Evolutionary conservation across 30 jellyfish, hydroid and myxozoan genomes (phyloP).

Genomic region (Cassiopea andromeda): DNA sequence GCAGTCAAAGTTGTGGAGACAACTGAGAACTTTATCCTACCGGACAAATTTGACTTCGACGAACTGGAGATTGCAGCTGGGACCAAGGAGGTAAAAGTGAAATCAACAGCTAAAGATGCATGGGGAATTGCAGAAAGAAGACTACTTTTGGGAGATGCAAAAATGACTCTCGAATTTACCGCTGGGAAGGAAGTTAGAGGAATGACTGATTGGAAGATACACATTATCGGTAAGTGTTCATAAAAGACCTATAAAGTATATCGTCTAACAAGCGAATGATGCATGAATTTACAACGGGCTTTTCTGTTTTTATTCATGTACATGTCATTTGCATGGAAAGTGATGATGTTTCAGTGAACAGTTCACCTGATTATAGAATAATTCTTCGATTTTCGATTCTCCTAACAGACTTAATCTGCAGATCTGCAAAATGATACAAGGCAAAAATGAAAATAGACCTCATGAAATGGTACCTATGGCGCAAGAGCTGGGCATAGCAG

Average conservation of each 20-base stretch:
- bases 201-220: conserved; percentile 36
- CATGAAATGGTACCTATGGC: too few species aligned
- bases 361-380: too few species aligned
- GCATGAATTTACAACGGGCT: too few species aligned
- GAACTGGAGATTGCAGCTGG: conserved; percentile 23
- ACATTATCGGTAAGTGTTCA: conserved; percentile 19
- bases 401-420: too few species aligned
- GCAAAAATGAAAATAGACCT: too few species aligned
- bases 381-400: too few species aligned
- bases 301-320: too few species aligned
- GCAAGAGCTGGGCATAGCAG: too few species aligned
- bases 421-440: too few species aligned
- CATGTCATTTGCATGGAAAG: too few species aligned
- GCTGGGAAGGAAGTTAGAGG: conserved; percentile 30
- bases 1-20: conserved; percentile 30
- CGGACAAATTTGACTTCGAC: conserved; percentile 50
- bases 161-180: conserved; percentile 39
- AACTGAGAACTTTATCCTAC: conserved; percentile 41
- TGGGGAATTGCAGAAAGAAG: conserved; percentile 44
- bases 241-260: not conserved
- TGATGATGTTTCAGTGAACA: too few species aligned
- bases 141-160: conserved; percentile 38
- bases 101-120: conserved; percentile 41
- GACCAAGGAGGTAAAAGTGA: conserved; percentile 28
- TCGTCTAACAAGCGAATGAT: too few species aligned